Evolutionary conservation across 1,140 invertebrate species (phyloP).

Genomic region (Nebria ingens): DNA sequence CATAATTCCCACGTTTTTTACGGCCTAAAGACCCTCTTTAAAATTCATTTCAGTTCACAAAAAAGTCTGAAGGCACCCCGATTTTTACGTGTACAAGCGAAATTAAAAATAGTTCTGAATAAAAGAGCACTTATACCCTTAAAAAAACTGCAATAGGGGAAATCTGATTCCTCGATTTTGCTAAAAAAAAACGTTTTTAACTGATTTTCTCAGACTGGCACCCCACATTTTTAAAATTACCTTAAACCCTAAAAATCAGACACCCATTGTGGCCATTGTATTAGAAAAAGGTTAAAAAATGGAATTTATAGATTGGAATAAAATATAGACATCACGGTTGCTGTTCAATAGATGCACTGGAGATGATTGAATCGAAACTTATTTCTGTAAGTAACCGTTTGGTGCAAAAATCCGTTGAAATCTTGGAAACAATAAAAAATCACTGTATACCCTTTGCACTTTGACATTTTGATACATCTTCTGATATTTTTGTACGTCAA

Average conservation of each 20-base stretch:
- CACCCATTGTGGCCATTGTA: slow-evolving; percentile 10
- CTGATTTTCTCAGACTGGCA: slow-evolving; percentile 21
- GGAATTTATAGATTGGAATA: not conserved
- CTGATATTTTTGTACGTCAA: too few species aligned
- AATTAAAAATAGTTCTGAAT: slow-evolving; percentile 20
- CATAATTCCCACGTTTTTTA: not conserved
- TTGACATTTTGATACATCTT: too few species aligned
- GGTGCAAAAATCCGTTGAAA: not conserved
- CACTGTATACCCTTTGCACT: too few species aligned
- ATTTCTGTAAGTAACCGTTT: not conserved
- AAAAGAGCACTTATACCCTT: slow-evolving; percentile 25
- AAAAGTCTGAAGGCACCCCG: slow-evolving; percentile 20
- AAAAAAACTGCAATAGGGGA: slow-evolving; percentile 21
- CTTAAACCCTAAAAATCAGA: slow-evolving; percentile 14
- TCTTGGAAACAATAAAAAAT: not conserved
- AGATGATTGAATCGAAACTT: not conserved
- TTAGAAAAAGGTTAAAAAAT: slow-evolving; percentile 6
- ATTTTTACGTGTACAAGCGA: slow-evolving; percentile 25
- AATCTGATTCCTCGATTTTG: slow-evolving; percentile 19
- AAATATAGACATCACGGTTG: too few species aligned
- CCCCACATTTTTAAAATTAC: slow-evolving; percentile 10
- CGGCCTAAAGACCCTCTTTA: not conserved
- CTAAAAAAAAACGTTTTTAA: slow-evolving; percentile 20
- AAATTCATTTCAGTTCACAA: not conserved
- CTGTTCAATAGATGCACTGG: too few species aligned